Evolutionary conservation across 2,797 vertebrate genomes (phyloP).

Genomic region (Cyclura pinguis): DNA sequence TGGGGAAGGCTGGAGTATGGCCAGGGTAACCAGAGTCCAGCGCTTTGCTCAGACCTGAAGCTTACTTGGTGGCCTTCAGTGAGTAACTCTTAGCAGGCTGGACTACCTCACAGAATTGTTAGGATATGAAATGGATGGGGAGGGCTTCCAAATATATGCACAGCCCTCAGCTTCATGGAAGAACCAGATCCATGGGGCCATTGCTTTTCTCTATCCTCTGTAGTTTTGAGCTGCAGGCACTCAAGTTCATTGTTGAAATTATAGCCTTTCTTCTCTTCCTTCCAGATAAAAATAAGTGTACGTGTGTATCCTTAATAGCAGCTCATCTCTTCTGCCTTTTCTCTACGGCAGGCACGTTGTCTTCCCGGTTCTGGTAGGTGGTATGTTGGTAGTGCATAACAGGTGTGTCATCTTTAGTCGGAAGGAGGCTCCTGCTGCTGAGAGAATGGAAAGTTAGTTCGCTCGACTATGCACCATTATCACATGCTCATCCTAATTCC

Average conservation of each 20-base stretch:
- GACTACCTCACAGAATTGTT: not conserved
- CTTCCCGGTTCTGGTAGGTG: not conserved
- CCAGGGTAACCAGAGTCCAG: not conserved
- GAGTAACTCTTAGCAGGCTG: not conserved
- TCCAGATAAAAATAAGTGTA: not conserved
- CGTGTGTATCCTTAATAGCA: not conserved
- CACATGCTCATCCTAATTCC: conserved; percentile 76
- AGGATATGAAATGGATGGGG: not conserved
- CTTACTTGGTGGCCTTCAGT: not conserved
- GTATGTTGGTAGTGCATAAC: not conserved
- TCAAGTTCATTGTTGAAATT: not conserved
- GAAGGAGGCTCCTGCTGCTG: conserved; percentile 55
- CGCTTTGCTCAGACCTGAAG: not conserved
- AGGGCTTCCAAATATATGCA: not conserved
- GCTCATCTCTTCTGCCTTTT: not conserved
- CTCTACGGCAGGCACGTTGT: not conserved
- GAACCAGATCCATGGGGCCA: not conserved
- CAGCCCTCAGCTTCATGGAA: not conserved
- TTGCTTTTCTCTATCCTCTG: not conserved
- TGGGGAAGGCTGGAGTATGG: not conserved
- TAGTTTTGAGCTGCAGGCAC: not conserved
- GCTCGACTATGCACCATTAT: conserved; percentile 70
- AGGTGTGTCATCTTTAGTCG: conserved; percentile 2
- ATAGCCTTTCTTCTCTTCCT: not conserved
- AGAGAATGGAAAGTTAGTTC: conserved; percentile 80